A percentile compares a stretch with the other conserved stretches of the same genome.
Conservation (phyloP, 2,888 invertebrate genomes). For the Clitarchus hookeri region DNA sequence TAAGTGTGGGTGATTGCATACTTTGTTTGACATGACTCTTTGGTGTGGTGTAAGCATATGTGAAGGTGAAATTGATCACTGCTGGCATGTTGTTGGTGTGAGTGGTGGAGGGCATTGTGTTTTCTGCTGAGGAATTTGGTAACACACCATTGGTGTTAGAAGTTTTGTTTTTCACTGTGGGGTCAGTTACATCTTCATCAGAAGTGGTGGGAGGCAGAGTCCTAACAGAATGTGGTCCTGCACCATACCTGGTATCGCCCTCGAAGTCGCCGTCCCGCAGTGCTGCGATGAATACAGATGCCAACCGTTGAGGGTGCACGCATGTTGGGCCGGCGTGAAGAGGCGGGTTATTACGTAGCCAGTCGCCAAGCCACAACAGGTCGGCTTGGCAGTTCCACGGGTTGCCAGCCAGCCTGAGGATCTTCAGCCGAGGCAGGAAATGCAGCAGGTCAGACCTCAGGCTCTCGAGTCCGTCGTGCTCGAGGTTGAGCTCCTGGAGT, state of each 20-base stretch:
- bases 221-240: too few relatives aligned
- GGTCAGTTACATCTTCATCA: too few relatives aligned
- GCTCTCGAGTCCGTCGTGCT: conserved; percentile 64
- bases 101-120: too few relatives aligned
- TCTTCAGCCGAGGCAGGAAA: conserved; percentile 70
- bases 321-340: conserved; percentile 52
- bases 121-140: too few relatives aligned
- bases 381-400: conserved; percentile 66
- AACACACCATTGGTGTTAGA: too few relatives aligned
- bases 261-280: conserved; percentile 42
- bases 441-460: conserved; percentile 70
- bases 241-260: not conserved
- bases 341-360: conserved; percentile 60
- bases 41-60: too few relatives aligned
- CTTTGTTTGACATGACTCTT: not conserved
- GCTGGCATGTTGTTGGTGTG: too few relatives aligned
- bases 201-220: too few relatives aligned
- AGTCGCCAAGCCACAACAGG: conserved; percentile 68
- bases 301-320: conserved; percentile 52
- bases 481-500: conserved; percentile 71
- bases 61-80: too few relatives aligned
- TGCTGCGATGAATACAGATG: conserved; percentile 45
- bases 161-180: too few relatives aligned
- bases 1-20: not conserved
- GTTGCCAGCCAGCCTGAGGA: conserved; percentile 71